Percentiles rank a stretch among this genome's conserved stretches.
Evolutionary conservation across 2,888 invertebrate genomes (phyloP).

Genomic region (Tenthredo mesomela): DNA sequence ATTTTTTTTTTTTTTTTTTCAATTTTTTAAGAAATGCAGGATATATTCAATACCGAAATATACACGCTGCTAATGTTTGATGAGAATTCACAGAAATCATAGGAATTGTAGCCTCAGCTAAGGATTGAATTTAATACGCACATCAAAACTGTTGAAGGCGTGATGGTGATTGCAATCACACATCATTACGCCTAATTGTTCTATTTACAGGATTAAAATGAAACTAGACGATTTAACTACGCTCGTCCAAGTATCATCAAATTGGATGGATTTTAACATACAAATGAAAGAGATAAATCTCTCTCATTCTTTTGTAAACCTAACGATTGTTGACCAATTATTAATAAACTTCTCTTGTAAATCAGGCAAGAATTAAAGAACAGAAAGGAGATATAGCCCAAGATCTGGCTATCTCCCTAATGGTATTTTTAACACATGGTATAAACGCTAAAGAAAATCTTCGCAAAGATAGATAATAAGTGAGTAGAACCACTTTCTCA

Average conservation of each 20-base stretch:
- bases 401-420: neutral
- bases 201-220: neutral
- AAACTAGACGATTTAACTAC: neutral
- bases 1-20: neutral
- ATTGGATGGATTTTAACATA: too few relatives aligned
- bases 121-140: neutral
- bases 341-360: neutral
- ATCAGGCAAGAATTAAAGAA: neutral
- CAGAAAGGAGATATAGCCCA: neutral
- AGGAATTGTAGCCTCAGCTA: neutral
- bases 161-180: neutral
- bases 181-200: too few relatives aligned
- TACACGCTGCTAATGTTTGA: neutral
- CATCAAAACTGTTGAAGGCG: neutral
- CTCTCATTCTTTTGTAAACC: neutral
- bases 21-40: neutral
- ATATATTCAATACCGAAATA: neutral
- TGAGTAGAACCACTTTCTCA: neutral
- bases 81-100: neutral
- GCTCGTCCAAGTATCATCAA: neutral
- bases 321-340: neutral
- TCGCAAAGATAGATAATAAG: neutral
- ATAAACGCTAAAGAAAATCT: neutral
- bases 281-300: too few relatives aligned
- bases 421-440: neutral